A percentile compares a stretch with the other conserved stretches of the same genome.
phyloP scores from a whole-genome alignment of 1,140 invertebrate genomes.

The Stegodyphus mimosarum region DNA sequence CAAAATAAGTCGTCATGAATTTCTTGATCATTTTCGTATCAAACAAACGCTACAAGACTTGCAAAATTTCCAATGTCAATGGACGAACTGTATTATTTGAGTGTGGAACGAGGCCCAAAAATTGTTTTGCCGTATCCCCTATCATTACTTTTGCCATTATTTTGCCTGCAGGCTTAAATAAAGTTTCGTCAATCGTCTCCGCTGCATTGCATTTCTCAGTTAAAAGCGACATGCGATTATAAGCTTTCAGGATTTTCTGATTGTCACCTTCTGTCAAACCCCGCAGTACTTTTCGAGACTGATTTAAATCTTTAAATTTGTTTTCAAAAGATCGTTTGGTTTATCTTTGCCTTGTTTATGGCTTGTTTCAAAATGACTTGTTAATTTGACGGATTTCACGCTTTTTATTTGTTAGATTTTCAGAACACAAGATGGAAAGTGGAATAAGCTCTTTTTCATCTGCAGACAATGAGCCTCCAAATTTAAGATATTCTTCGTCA shows the following conservation, averaged over 20 bases:
- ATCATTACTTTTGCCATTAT: too few species aligned
- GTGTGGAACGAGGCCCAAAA: too few species aligned
- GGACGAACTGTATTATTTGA: too few species aligned
- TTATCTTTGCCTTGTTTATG: not conserved
- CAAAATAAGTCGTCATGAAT: too few species aligned
- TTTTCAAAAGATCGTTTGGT: not conserved
- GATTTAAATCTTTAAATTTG: constrained; percentile 7
- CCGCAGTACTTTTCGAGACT: not conserved
- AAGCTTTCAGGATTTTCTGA: constrained; percentile 2
- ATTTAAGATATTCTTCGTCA: not conserved
- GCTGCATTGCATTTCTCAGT: not conserved
- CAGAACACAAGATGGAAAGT: not conserved
- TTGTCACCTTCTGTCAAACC: not conserved
- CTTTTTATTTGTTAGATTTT: constrained; percentile 6
- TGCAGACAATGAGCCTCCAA: not conserved
- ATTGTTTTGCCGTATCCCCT: too few species aligned
- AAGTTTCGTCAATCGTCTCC: not conserved
- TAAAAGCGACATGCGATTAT: not conserved
- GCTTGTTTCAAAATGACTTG: not conserved
- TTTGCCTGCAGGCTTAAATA: too few species aligned
- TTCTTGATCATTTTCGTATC: too few species aligned
- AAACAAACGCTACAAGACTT: too few species aligned
- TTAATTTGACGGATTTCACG: not conserved
- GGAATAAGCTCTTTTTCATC: not conserved
- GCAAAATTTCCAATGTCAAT: too few species aligned